A percentile compares a stretch with the other conserved stretches of the same genome.
Evolutionary conservation across 2,888 invertebrate genomes (phyloP).

Genomic region (Agrenia bidenticulata): DNA sequence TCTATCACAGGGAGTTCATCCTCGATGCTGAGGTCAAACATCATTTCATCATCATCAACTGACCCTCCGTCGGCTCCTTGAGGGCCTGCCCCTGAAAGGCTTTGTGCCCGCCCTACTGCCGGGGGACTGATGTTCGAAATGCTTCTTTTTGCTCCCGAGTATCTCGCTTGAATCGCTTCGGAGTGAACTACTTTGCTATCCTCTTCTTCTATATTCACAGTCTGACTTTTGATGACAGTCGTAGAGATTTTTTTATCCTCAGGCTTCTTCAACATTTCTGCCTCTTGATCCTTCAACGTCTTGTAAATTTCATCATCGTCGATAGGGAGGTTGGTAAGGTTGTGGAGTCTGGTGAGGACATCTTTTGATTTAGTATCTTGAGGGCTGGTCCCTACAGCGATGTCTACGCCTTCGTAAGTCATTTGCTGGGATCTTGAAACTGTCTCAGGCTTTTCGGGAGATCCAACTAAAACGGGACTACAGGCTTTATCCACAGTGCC

Average conservation of each 20-base stretch:
- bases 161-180: slow-evolving; percentile 40
- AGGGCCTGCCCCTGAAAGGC: slow-evolving; percentile 18
- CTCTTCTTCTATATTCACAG: slow-evolving; percentile 5
- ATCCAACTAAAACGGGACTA: slow-evolving; percentile 36
- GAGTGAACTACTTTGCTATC: slow-evolving; percentile 31
- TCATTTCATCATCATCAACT: slow-evolving; percentile 49
- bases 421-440: slow-evolving; percentile 44
- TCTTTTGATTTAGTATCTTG: slow-evolving; percentile 42
- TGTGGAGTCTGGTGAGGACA: slow-evolving; percentile 48
- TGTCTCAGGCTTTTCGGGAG: slow-evolving; percentile 39
- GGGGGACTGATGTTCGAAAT: slow-evolving; percentile 19
- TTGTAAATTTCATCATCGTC: slow-evolving; percentile 50
- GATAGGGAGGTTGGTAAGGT: slow-evolving; percentile 45
- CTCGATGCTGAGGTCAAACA: slow-evolving; percentile 51
- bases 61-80: slow-evolving; percentile 18
- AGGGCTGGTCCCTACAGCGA: slow-evolving; percentile 48
- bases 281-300: slow-evolving; percentile 38
- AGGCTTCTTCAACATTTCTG: slow-evolving; percentile 6
- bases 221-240: slow-evolving; percentile 4
- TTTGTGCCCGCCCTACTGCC: neutral
- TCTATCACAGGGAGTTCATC: slow-evolving; percentile 38
- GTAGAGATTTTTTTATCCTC: neutral
- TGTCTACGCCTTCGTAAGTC: slow-evolving; percentile 40
- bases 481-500: slow-evolving; percentile 44
- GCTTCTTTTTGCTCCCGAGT: slow-evolving; percentile 26